These are phyloP conservation scores for Zapornia atra DNA, from an alignment of 2,113 vertebrate genomes.

Conservation along the genomic window DNA sequence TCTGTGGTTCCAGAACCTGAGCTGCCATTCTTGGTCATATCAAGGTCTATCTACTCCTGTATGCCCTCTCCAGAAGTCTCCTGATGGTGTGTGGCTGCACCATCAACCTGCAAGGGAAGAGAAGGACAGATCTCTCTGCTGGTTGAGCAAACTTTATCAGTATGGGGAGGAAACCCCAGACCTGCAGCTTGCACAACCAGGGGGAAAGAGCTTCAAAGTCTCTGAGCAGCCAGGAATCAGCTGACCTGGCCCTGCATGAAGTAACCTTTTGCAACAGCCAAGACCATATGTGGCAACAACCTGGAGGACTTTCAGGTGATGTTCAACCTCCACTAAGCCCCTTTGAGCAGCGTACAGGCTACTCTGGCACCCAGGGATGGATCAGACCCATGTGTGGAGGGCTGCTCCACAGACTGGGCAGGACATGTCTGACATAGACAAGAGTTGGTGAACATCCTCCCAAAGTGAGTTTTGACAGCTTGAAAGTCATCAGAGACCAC, in stretches of 20 bases:
- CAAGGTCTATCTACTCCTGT: background rate
- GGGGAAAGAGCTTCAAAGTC: background rate
- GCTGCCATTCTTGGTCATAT: background rate
- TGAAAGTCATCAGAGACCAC: background rate
- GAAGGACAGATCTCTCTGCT: background rate
- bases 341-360: accelerated
- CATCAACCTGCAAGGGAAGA: background rate
- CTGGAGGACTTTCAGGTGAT: background rate
- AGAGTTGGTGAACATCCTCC: background rate
- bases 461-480: background rate
- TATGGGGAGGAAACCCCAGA: background rate
- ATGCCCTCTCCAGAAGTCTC: background rate
- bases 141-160: accelerated
- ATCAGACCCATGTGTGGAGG: no score
- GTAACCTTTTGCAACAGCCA: background rate
- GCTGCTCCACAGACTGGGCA: background rate
- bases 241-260: background rate
- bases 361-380: background rate
- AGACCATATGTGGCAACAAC: background rate
- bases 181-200: background rate
- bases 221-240: background rate
- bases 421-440: background rate
- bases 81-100: background rate
- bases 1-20: background rate
- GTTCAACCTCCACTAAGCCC: background rate